These are phyloP conservation scores for Oenanthe melanoleuca DNA, from an alignment of 2,113 vertebrate genomes.

Conservation along the genomic window DNA sequence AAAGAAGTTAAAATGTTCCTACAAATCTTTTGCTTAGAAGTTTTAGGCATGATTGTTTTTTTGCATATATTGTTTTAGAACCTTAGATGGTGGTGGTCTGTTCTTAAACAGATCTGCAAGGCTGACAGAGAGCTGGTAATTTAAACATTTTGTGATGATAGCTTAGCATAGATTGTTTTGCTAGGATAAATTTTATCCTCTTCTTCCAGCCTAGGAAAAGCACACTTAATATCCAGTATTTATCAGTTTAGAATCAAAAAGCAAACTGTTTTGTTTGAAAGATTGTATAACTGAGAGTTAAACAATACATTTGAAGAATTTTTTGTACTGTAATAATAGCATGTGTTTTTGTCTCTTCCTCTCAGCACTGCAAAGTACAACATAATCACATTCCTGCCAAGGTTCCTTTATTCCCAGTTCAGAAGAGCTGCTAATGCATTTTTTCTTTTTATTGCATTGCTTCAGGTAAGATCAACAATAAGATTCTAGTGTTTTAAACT, in stretches of 20 bases:
- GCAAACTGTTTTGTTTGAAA: neutral
- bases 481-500: neutral
- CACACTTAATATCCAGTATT: neutral
- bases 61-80: neutral
- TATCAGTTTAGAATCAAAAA: neutral
- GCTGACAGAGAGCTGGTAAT: neutral
- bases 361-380: constrained; percentile 99
- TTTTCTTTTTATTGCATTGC: constrained; percentile 98
- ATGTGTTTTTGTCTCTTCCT: constrained; percentile 60
- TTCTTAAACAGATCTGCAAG: neutral
- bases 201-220: neutral
- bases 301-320: neutral
- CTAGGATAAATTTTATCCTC: neutral
- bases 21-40: neutral
- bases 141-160: neutral
- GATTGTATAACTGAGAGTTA: neutral
- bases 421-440: constrained; percentile 98
- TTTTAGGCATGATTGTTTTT: neutral
- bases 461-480: constrained; percentile 86
- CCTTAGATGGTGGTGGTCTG: neutral
- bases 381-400: constrained; percentile 94
- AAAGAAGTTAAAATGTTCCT: neutral
- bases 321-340: neutral
- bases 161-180: neutral
- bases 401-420: constrained; percentile 99